phyloP scores from a whole-genome alignment of 92 coral and sea anemone species.

The Diadumene lineata region DNA sequence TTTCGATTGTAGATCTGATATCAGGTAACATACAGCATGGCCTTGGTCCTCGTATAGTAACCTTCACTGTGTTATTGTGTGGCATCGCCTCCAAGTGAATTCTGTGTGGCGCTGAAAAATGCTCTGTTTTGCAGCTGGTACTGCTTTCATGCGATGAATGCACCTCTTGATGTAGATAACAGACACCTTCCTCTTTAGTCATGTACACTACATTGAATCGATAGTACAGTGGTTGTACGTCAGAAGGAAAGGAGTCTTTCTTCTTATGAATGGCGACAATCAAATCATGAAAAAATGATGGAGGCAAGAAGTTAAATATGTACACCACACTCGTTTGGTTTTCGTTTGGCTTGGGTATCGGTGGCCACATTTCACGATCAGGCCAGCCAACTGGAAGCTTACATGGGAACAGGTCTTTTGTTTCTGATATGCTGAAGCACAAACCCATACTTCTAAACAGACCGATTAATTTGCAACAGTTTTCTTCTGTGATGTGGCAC shows the following conservation, averaged over 20 bases:
- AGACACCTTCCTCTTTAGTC: background rate
- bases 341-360: conserved; percentile 21
- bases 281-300: conserved; percentile 27
- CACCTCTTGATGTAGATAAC: background rate
- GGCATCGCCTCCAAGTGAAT: conserved; percentile 42
- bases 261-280: conserved; percentile 36
- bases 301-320: conserved; percentile 28
- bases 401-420: conserved; percentile 40
- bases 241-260: conserved; percentile 11
- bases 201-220: conserved; percentile 48
- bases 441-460: conserved; percentile 32
- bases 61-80: conserved; percentile 27
- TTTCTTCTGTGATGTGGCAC: conserved; percentile 11
- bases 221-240: conserved; percentile 39
- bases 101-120: conserved; percentile 5
- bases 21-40: conserved; percentile 34
- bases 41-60: conserved; percentile 33
- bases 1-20: conserved; percentile 18
- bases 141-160: background rate
- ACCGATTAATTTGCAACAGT: background rate
- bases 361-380: conserved; percentile 43
- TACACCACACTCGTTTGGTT: conserved; percentile 27
- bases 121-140: background rate
- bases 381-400: conserved; percentile 52
- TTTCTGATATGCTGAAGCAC: conserved; percentile 29